phyloP scores from a whole-genome alignment of 2,113 vertebrate genomes.

The Natator depressus region DNA sequence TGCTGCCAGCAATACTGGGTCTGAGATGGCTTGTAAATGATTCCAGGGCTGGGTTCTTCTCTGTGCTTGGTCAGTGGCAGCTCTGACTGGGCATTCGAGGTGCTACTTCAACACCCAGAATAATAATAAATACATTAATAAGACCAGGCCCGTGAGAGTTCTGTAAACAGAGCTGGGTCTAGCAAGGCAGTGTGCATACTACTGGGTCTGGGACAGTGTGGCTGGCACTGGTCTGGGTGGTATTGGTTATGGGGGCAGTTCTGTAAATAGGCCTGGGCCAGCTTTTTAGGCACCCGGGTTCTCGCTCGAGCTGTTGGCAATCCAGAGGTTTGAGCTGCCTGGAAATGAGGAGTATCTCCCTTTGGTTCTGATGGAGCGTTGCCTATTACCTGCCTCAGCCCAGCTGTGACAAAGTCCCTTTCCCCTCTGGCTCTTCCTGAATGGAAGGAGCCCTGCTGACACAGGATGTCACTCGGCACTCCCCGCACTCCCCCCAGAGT shows the following conservation, averaged over 20 bases:
- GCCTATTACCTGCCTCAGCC: background rate
- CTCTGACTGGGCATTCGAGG: background rate
- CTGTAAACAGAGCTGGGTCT: background rate
- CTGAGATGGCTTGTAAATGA: background rate
- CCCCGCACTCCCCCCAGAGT: background rate
- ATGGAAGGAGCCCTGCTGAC: background rate
- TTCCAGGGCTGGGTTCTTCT: background rate
- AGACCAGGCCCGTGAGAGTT: background rate
- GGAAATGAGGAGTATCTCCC: background rate
- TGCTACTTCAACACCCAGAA: background rate
- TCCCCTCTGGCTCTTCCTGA: background rate
- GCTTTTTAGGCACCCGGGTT: background rate
- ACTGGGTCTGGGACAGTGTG: too few relatives aligned
- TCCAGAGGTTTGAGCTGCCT: background rate
- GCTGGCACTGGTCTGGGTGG: background rate
- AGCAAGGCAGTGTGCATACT: too few relatives aligned
- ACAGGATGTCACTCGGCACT: background rate
- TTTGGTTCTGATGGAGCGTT: background rate
- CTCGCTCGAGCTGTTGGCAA: background rate
- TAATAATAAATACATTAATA: background rate
- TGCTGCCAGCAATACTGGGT: accelerated
- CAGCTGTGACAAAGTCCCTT: background rate
- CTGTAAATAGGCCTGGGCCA: background rate
- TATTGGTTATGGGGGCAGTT: background rate
- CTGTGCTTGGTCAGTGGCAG: background rate